phyloP scores from a whole-genome alignment of 2,888 invertebrate genomes.

The Empis livida region DNA sequence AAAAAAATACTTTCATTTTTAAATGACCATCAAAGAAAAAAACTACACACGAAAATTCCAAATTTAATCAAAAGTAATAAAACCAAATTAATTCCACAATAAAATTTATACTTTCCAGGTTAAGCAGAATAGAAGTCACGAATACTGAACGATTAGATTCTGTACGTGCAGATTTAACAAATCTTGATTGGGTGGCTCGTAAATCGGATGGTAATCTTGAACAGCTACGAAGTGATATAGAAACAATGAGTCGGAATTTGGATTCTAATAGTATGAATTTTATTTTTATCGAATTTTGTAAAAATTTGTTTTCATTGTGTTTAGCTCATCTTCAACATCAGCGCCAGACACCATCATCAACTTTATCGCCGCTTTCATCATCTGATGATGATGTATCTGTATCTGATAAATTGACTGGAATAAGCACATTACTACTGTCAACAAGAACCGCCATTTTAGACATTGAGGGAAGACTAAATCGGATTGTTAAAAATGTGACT shows the following conservation, averaged over 20 bases:
- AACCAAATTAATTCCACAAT: no score
- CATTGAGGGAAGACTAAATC: conserved; percentile 12
- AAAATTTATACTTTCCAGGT: conserved; percentile 16
- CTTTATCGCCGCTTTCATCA: conserved; percentile 1
- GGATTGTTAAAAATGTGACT: conserved; percentile 11
- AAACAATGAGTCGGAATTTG: conserved; percentile 13
- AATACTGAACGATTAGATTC: conserved; percentile 33
- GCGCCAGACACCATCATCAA: conserved; percentile 11
- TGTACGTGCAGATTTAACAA: conserved; percentile 32
- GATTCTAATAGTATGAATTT: conserved; percentile 6
- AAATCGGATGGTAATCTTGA: conserved; percentile 31
- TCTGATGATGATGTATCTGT: conserved; percentile 2
- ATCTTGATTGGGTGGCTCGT: conserved; percentile 34
- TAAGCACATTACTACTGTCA: conserved; percentile 24
- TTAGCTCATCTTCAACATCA: not conserved
- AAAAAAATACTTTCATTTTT: no score
- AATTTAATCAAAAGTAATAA: not conserved
- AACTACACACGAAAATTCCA: no score
- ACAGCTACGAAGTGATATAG: conserved; percentile 32
- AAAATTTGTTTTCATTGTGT: not conserved
- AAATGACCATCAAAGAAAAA: no score
- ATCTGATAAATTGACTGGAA: conserved; percentile 19
- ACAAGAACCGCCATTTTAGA: conserved; percentile 16
- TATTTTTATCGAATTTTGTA: not conserved
- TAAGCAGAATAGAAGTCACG: conserved; percentile 34